These are phyloP conservation scores for Dendrophyllia cribrosa DNA, from an alignment of 64 coral and sea anemone genomes.

Conservation along the genomic window DNA sequence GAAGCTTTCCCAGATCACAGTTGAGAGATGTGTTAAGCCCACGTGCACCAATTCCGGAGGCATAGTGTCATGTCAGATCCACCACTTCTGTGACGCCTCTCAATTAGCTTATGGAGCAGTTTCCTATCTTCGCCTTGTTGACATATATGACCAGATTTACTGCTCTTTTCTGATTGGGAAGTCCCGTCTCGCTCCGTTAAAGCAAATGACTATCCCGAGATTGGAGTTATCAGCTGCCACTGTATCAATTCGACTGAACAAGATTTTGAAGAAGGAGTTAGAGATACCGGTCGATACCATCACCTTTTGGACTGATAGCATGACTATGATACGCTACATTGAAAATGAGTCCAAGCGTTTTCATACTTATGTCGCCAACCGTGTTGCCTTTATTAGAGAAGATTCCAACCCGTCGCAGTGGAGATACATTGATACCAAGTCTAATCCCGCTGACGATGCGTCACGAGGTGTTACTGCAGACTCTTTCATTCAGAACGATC, in stretches of 20 bases:
- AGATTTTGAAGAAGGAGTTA: constrained; percentile 30
- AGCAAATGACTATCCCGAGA: constrained; percentile 3
- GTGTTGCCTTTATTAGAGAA: constrained; percentile 8
- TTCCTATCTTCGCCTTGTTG: constrained; percentile 18
- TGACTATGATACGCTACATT: constrained; percentile 24
- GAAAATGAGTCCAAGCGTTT: constrained; percentile 22
- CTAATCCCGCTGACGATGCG: no score
- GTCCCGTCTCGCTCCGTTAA: constrained; percentile 26
- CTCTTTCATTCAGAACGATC: no score
- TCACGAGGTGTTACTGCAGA: no score
- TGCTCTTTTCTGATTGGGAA: background rate
- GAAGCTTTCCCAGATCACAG: background rate
- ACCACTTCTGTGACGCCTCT: constrained; percentile 46
- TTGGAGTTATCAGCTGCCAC: background rate
- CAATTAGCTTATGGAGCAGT: constrained; percentile 1
- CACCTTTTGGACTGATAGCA: constrained; percentile 53
- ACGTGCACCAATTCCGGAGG: background rate
- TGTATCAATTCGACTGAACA: constrained; percentile 13
- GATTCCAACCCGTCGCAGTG: background rate
- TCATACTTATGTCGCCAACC: constrained; percentile 35
- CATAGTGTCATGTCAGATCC: background rate
- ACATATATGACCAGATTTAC: no score
- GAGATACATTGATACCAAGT: no score
- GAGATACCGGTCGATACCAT: background rate
- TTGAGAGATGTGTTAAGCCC: background rate